A percentile compares a stretch with the other conserved stretches of the same genome.
Conservation (phyloP, 2,113 vertebrate genomes). For the Misgurnus mizolepis region DNA sequence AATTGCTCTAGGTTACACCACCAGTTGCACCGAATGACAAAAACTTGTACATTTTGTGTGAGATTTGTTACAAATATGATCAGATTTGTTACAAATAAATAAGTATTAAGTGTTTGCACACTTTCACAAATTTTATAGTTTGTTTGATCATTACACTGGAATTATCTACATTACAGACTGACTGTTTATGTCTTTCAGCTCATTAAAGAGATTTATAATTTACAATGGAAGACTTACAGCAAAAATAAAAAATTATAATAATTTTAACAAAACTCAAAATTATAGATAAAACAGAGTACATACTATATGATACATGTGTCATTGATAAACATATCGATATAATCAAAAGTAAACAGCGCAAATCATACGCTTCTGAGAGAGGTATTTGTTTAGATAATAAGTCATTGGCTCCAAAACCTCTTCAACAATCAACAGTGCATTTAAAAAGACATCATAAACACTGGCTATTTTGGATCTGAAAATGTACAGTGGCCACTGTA, state of each 20-base stretch:
- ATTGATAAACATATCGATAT: background rate
- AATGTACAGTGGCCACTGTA: conserved; percentile 46
- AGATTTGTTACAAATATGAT: too few species aligned
- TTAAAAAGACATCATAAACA: conserved; percentile 17
- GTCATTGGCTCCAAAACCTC: background rate
- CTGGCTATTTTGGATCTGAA: conserved; percentile 25
- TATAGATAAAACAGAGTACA: too few species aligned
- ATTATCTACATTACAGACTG: background rate
- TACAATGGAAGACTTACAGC: background rate
- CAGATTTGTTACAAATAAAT: too few species aligned
- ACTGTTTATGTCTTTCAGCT: background rate
- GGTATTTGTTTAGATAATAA: conserved; percentile 4
- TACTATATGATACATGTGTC: too few species aligned
- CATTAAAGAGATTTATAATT: conserved; percentile 1
- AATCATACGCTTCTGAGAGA: background rate
- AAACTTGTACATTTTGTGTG: too few species aligned
- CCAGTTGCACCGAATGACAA: too few species aligned
- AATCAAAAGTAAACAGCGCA: background rate
- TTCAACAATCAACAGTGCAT: conserved; percentile 13
- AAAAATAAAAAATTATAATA: background rate
- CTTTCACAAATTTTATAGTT: background rate
- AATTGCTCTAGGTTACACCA: background rate
- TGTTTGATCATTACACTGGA: background rate
- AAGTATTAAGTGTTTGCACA: background rate
- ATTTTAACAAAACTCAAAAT: background rate